Evolutionary conservation across 2,888 invertebrate species (phyloP), one percentile per base, ranked within the genome.

Genomic region (Cryptocephalus moraei): DNA sequence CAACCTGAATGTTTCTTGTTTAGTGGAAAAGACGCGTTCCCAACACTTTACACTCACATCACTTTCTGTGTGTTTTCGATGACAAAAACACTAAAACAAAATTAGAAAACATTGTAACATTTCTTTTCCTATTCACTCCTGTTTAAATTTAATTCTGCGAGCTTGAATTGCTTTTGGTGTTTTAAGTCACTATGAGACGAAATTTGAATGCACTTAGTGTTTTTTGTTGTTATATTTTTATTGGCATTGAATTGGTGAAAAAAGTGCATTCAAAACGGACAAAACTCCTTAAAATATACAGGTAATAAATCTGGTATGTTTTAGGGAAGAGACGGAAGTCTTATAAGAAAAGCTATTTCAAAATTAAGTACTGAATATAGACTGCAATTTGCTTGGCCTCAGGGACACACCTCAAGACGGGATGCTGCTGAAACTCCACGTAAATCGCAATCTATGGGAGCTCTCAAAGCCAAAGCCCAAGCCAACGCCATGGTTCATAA

Each of bases 301-400:
- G 54, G 51, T 53, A 58, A 61, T 60, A 56, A 53, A 55, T 51
- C 50, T 51, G 45, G 50, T 52, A 49, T 53, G 52, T 58, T 59
- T 52, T 57, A 66, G 65, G 65, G 63, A 54, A 64, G 65, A 56
- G 68, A 69, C 57, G 62, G 80, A 64, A 86, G 85, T 61, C 83
- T 86, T 69, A 75, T 82, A 66, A 78, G 79, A 72, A 76, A 85
- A 76, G 76, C 81, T 74, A 76, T 85, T 70, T 78, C 80, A 63
- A 79, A 82, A 72, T 79, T 82, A 73, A 82, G 85, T 76, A 88
- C 90, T 61, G 91, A 91, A 75, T 91, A 91, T 75, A 81, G 86
- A 62, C 81, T 90, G 70, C 89, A 91, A 77, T 91, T 88, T 75
- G 89, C 89, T 61, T 91, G 91, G 91, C 91, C 91, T 56, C 73